Conservation (phyloP, 2,797 vertebrate species). For the Siniperca scherzeri region DNA sequence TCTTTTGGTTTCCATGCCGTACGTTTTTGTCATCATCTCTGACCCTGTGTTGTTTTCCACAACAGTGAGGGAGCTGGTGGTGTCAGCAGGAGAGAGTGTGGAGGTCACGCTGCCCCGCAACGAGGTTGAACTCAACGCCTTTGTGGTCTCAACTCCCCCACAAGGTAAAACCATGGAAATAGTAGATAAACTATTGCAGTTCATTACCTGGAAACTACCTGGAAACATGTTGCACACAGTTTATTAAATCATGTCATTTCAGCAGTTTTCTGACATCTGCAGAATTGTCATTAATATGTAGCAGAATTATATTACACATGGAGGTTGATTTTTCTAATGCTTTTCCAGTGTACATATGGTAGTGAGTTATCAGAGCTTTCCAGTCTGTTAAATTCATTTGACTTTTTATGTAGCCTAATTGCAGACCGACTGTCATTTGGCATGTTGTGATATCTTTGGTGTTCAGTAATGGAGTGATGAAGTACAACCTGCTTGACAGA, state of each 20-base stretch:
- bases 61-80: constrained; percentile 91
- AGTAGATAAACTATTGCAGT: neutral
- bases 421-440: neutral
- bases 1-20: constrained; percentile 2
- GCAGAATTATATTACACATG: neutral
- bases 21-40: constrained; percentile 22
- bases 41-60: constrained; percentile 44
- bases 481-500: neutral
- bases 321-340: neutral
- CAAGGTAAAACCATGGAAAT: constrained; percentile 78
- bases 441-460: neutral
- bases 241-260: neutral
- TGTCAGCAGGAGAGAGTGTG: constrained; percentile 95
- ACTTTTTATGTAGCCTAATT: neutral
- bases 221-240: neutral
- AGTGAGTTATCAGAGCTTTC: neutral
- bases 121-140: constrained; percentile 95
- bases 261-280: neutral
- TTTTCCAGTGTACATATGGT: neutral
- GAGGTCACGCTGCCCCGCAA: constrained; percentile 93
- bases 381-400: neutral
- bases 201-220: neutral
- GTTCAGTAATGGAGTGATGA: neutral
- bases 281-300: neutral
- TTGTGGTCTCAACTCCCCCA: constrained; percentile 88